phyloP scores from a whole-genome alignment of 37 sponge, comb jelly and placozoan genomes.

The Petrosia ficiformis region DNA sequence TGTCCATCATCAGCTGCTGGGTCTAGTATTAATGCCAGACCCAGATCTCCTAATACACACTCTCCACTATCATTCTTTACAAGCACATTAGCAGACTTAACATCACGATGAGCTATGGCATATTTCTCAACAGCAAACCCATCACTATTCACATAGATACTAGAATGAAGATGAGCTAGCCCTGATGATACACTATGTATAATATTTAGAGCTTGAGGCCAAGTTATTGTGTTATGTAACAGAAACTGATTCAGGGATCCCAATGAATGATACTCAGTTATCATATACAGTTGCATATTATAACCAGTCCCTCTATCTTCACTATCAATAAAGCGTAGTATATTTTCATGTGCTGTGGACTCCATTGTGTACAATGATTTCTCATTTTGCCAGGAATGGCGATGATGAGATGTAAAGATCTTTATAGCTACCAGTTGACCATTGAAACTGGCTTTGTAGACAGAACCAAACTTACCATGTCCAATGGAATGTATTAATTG shows the following conservation, averaged over 20 bases:
- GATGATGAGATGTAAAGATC: conserved; percentile 39
- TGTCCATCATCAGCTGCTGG: conserved; percentile 41
- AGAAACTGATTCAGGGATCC: conserved; percentile 60
- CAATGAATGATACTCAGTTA: conserved; percentile 50
- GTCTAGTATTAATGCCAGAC: conserved; percentile 76
- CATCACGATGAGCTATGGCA: conserved; percentile 83
- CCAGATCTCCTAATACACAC: conserved; percentile 82
- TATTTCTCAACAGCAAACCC: conserved; percentile 56
- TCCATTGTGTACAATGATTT: conserved; percentile 26
- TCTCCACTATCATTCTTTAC: conserved; percentile 49
- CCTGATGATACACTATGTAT: conserved; percentile 32
- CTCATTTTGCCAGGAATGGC: conserved; percentile 64
- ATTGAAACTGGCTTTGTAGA: conserved; percentile 46
- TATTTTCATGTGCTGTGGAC: conserved; percentile 9
- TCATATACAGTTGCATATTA: conserved; percentile 25
- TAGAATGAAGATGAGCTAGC: conserved; percentile 68
- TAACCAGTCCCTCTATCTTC: conserved; percentile 20
- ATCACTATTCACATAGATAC: conserved; percentile 22
- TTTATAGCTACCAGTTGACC: conserved; percentile 60
- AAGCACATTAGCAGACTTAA: conserved; percentile 85
- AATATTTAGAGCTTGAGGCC: conserved; percentile 37
- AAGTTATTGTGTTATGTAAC: conserved; percentile 14
- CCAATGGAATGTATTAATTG: conserved; percentile 37
- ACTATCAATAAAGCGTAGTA: conserved; percentile 35
- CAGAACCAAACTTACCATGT: conserved; percentile 62